Conservation (phyloP, 1,140 invertebrate species). For the Tetramorium alpestre region DNA sequence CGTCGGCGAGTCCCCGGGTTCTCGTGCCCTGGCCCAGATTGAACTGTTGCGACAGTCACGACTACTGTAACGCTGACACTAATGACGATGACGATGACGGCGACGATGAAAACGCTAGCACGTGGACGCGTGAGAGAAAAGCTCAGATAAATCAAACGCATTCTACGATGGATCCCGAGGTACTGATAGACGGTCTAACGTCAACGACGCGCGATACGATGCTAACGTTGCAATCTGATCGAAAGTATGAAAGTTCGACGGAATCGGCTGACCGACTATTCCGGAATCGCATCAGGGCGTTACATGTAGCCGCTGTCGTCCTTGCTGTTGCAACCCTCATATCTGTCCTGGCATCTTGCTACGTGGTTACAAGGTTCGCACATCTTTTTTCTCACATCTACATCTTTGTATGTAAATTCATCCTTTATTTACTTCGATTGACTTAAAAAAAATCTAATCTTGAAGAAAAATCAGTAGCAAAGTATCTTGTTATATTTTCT, state of each 20-base stretch:
- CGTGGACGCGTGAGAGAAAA: conserved; percentile 46
- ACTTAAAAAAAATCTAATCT: background rate
- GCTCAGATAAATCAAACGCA: background rate
- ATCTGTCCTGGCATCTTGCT: conserved; percentile 78
- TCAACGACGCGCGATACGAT: conserved; percentile 6
- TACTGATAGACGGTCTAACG: background rate
- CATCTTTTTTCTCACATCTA: background rate
- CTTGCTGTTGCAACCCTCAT: conserved; percentile 77
- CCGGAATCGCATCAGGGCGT: conserved; percentile 61
- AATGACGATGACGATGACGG: background rate
- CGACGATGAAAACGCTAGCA: conserved; percentile 24
- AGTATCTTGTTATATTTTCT: background rate
- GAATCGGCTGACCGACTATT: conserved; percentile 41
- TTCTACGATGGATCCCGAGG: background rate
- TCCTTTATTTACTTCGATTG: background rate
- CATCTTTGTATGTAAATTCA: background rate
- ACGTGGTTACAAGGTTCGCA: conserved; percentile 78
- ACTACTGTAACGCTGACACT: conserved; percentile 75
- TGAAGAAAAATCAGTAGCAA: background rate
- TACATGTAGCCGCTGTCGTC: conserved; percentile 75
- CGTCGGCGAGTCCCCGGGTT: conserved; percentile 58
- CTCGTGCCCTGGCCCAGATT: conserved; percentile 72
- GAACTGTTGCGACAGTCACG: conserved; percentile 77
- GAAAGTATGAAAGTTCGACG: background rate
- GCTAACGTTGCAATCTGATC: conserved; percentile 22